Conservation (phyloP, 1,140 invertebrate species). For the Chionoecetes opilio region DNA sequence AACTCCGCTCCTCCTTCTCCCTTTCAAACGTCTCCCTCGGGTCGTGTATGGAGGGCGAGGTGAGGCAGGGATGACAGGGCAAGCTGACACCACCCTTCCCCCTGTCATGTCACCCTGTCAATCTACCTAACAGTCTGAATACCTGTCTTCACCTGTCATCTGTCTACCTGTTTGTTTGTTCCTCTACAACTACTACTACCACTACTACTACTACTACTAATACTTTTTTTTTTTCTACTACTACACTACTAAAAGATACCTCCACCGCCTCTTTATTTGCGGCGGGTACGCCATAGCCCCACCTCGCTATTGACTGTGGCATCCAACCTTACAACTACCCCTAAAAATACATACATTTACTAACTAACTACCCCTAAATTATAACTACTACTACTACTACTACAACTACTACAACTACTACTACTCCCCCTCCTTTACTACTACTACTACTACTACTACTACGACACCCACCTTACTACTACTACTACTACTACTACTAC, state of each 20-base stretch:
- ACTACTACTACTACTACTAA: slow-evolving; percentile 2
- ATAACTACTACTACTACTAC: too few species aligned
- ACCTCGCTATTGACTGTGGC: too few species aligned
- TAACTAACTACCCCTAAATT: too few species aligned
- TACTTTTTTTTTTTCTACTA: neutral
- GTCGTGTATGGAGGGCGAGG: neutral
- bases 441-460: neutral
- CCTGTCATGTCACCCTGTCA: neutral
- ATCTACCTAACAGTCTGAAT: neutral
- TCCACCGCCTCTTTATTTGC: too few species aligned
- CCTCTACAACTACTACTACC: neutral
- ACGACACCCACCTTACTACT: neutral
- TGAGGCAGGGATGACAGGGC: neutral
- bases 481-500: neutral
- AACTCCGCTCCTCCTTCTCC: neutral
- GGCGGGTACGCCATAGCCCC: too few species aligned
- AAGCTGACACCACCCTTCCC: slow-evolving; percentile 12
- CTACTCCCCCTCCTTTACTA: neutral
- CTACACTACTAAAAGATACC: neutral
- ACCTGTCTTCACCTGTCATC: neutral
- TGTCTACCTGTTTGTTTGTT: neutral
- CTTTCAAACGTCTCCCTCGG: neutral
- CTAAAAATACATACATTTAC: too few species aligned
- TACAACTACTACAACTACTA: neutral
- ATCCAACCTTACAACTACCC: too few species aligned